Evolutionary conservation across 2,113 vertebrate genomes (phyloP).

Genomic region (Lepisosteus oculatus): DNA sequence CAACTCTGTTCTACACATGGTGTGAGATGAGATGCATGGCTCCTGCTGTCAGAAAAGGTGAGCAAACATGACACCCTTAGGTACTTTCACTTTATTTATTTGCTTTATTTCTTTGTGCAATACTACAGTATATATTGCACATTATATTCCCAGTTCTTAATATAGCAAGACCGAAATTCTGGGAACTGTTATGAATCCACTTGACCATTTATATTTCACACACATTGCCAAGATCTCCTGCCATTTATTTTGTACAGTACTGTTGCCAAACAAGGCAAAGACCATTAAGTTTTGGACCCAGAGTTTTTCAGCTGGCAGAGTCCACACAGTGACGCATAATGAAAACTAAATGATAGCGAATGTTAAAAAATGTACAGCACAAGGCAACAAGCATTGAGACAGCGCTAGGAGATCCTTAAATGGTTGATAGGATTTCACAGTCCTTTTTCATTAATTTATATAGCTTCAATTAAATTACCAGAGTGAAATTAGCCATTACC

Average conservation of each 20-base stretch:
- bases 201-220: conserved; percentile 18
- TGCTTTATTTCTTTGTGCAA: too few species aligned
- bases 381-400: not conserved
- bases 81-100: too few species aligned
- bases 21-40: too few species aligned
- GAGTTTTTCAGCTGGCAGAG: not conserved
- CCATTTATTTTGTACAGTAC: too few species aligned
- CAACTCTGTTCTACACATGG: too few species aligned
- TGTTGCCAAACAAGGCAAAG: conserved; percentile 5
- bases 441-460: conserved; percentile 16
- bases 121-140: too few species aligned
- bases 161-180: too few species aligned
- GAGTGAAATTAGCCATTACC: conserved; percentile 32
- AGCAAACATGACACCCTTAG: too few species aligned
- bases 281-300: not conserved
- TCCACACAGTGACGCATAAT: not conserved
- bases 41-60: too few species aligned
- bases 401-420: not conserved
- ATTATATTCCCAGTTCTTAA: too few species aligned
- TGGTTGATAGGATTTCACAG: conserved; percentile 24
- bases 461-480: conserved; percentile 21
- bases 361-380: not conserved
- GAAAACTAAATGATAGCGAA: not conserved
- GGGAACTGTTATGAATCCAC: not conserved
- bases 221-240: not conserved